These are phyloP conservation scores for Phorcus lineatus DNA, from an alignment of 2,888 invertebrate species.

Conservation along the genomic window DNA sequence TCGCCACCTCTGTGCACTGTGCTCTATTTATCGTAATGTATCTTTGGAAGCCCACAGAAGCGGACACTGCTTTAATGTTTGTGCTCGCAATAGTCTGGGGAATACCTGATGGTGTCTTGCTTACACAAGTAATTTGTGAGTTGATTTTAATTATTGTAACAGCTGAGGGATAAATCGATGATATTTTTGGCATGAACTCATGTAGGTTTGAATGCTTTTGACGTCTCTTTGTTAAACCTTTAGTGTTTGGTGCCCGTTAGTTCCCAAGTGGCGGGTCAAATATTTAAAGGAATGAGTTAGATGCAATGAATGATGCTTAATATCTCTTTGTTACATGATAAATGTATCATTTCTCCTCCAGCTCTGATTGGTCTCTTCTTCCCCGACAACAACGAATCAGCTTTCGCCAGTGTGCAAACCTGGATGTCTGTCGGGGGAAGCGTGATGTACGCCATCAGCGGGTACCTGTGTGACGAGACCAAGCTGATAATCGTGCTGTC, in stretches of 20 bases:
- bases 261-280: too few species aligned
- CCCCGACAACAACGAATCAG: constrained; percentile 52
- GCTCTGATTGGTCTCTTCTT: constrained; percentile 60
- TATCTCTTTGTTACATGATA: background rate
- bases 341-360: background rate
- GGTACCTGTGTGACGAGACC: constrained; percentile 55
- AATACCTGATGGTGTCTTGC: constrained; percentile 60
- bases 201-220: too few species aligned
- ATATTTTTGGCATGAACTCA: too few species aligned
- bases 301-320: background rate
- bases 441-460: constrained; percentile 56
- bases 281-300: too few species aligned
- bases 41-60: constrained; percentile 48
- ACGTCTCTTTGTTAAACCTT: too few species aligned
- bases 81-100: constrained; percentile 59
- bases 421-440: constrained; percentile 60
- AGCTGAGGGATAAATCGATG: background rate
- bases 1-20: constrained; percentile 51
- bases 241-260: too few species aligned
- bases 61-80: constrained; percentile 46
- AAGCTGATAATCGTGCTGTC: constrained; percentile 54
- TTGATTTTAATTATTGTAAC: background rate
- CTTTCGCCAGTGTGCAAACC: constrained; percentile 63
- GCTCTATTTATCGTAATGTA: constrained; percentile 50
- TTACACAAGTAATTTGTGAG: constrained; percentile 63